These are phyloP conservation scores for Enteromius treurensis DNA, from an alignment of 2,797 vertebrate genomes.

Conservation along the genomic window DNA sequence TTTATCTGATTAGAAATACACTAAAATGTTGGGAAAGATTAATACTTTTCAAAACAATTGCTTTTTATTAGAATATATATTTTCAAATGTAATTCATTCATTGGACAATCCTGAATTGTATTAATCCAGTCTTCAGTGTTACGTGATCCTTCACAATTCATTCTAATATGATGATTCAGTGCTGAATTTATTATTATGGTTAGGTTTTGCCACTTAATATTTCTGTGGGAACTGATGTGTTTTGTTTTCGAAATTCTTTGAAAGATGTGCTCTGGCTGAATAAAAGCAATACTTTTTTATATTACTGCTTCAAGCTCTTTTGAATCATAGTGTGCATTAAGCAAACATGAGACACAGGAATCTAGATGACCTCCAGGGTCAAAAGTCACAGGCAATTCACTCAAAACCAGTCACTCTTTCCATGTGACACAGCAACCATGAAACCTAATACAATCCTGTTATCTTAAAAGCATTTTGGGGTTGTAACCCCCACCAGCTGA, in stretches of 20 bases:
- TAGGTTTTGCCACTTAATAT: not conserved
- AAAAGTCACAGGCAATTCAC: constrained; percentile 14
- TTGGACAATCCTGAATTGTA: not conserved
- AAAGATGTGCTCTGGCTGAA: not conserved
- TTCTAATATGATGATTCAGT: not conserved
- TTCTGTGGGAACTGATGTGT: not conserved
- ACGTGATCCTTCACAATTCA: not conserved
- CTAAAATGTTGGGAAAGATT: not conserved
- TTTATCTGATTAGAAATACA: not conserved
- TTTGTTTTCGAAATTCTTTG: not conserved
- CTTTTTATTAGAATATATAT: not conserved
- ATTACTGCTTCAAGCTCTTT: not conserved
- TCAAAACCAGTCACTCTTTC: constrained; percentile 3
- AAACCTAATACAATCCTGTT: constrained; percentile 15
- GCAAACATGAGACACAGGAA: not conserved
- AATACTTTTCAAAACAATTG: not conserved
- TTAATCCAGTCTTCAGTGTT: not conserved
- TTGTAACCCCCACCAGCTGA: not conserved
- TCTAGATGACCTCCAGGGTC: not conserved
- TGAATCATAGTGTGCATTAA: not conserved
- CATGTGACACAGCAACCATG: not conserved
- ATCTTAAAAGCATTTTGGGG: constrained; percentile 1
- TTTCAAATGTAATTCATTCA: not conserved
- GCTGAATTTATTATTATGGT: not conserved
- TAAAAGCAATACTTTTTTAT: not conserved